Evolutionary conservation across 1,140 invertebrate species (phyloP), one percentile per base, ranked within the genome.

Genomic region (Eupristina koningsbergeri): DNA sequence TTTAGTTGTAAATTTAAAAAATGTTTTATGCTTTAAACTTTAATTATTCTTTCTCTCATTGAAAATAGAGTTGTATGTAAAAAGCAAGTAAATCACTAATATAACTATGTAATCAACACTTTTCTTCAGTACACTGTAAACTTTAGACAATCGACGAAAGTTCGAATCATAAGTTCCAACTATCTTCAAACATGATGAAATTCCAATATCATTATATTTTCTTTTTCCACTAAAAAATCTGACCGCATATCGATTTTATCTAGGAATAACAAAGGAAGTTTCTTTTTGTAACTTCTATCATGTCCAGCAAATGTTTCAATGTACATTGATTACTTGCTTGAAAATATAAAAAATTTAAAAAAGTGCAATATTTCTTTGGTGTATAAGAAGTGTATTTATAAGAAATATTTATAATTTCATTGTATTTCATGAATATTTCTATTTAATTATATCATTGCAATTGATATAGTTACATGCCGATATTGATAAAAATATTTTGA

Each of bases 21-120:
- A 41, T 81, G 31, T 81, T 81, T 61, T 2, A 45, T 45, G 39
- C 31, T 17, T 3, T n/a, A 74, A 81, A 81, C 50, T 81, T 81
- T 61, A 19, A 53, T 75, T 63, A 41, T 75, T 39, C 22, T 29
- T 0, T 7, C 47, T 41, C 31, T 41, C 15, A 26, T 58, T 29
- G 19, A 73, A 73, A 73, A 5, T 5, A 58, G 3, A 41, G 22
- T 69, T 9, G 5, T 13, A 67, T 17, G 15, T 34, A n/a, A 58
- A 41, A 17, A 74, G 29, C 47, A 31, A 75, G 9, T 7, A 31
- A 75, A 34, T 74, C n/a, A 11, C 3, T 41, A 63, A 69, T 34
- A 75, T 36, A 63, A 75, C 29, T 34, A 73, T 26, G 29, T 29
- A 41, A 73, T 39, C 41, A 47, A 69, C 13, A 73, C 22, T 41